Conservation (phyloP, 2,888 invertebrate species). For the Himalopsyche tibetana region DNA sequence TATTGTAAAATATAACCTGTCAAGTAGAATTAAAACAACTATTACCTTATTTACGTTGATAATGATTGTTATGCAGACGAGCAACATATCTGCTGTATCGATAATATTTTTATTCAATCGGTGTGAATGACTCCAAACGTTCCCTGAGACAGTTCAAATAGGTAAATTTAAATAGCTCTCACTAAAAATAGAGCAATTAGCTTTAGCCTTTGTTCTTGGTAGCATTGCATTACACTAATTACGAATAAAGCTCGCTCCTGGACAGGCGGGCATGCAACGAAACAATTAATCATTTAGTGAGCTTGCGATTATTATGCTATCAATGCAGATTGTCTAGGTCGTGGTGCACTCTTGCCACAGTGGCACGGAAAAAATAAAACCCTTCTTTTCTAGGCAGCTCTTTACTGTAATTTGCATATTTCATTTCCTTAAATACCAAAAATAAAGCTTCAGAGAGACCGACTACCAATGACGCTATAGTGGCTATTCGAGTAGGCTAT, state of each 20-base stretch:
- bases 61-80: no score
- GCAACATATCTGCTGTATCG: no score
- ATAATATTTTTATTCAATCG: no score
- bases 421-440: no score
- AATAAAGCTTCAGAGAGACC: no score
- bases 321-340: slow-evolving; percentile 34
- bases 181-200: slow-evolving; percentile 30
- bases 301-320: slow-evolving; percentile 26
- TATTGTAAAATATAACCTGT: no score
- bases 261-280: slow-evolving; percentile 52
- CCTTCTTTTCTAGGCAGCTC: no score
- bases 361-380: neutral
- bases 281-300: slow-evolving; percentile 54
- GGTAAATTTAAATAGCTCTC: neutral
- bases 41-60: no score
- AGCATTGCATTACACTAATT: slow-evolving; percentile 56
- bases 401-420: no score
- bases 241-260: slow-evolving; percentile 53
- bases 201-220: slow-evolving; percentile 22
- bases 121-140: neutral
- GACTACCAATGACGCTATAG: no score
- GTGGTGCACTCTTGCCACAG: neutral
- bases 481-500: no score
- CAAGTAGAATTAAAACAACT: no score
- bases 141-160: neutral